Percentiles rank a stretch among this genome's conserved stretches.
Conservation (phyloP, 2,888 invertebrate genomes). For the Isoperla grammatica region DNA sequence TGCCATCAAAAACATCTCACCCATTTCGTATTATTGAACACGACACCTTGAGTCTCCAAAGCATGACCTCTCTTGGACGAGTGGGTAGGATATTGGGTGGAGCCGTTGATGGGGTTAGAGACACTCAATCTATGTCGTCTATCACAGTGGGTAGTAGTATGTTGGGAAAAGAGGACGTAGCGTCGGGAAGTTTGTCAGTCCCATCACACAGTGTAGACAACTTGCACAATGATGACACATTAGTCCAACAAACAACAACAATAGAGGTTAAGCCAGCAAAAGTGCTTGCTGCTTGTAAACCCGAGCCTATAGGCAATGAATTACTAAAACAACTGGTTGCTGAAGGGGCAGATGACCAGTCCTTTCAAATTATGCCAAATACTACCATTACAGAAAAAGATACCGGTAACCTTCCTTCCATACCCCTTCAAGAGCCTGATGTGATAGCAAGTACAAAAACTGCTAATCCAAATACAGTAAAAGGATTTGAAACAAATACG, state of each 20-base stretch:
- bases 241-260: no score
- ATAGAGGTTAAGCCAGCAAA: no score
- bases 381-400: neutral
- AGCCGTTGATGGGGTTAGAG: conserved; percentile 35
- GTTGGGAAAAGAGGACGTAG: conserved; percentile 25
- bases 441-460: conserved; percentile 86
- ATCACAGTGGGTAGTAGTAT: conserved; percentile 6
- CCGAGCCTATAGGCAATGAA: no score
- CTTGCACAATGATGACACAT: conserved; percentile 1
- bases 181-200: conserved; percentile 27
- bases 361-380: no score
- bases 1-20: conserved; percentile 59
- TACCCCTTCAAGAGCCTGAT: conserved; percentile 75
- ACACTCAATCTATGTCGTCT: conserved; percentile 19
- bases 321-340: no score
- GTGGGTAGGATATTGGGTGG: conserved; percentile 75
- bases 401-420: conserved; percentile 17
- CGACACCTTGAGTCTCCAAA: conserved; percentile 81
- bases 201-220: conserved; percentile 27
- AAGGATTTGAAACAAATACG: conserved; percentile 31
- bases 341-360: no score
- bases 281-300: no score
- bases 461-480: conserved; percentile 41
- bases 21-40: conserved; percentile 84
- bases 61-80: conserved; percentile 81